Percentiles rank a stretch among this genome's conserved stretches.
Conservation (phyloP, 2,113 vertebrate genomes). For the Hystrix cristata region DNA sequence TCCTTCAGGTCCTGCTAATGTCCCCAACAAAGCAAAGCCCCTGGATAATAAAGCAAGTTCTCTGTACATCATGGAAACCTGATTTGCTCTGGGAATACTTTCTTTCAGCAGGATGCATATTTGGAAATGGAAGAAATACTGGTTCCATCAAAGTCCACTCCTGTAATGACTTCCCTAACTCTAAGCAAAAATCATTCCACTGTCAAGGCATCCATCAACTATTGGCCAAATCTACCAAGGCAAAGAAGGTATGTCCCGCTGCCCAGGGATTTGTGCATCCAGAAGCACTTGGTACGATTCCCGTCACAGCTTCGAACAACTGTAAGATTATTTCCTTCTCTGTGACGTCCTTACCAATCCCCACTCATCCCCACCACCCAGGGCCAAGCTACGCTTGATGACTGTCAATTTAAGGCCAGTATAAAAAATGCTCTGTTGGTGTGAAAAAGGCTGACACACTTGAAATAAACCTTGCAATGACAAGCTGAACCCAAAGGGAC, state of each 20-base stretch:
- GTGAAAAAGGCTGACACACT: constrained; percentile 73
- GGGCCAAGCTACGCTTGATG: constrained; percentile 79
- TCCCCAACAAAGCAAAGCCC: neutral
- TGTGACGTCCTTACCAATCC: constrained; percentile 42
- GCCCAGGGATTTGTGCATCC: constrained; percentile 38
- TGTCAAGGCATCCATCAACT: neutral
- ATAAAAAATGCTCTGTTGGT: constrained; percentile 80
- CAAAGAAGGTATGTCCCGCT: neutral
- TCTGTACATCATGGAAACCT: neutral
- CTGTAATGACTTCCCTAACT: neutral
- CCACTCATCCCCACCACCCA: neutral
- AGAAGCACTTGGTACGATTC: constrained; percentile 57
- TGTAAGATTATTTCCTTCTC: constrained; percentile 75
- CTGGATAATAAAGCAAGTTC: neutral
- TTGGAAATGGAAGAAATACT: neutral
- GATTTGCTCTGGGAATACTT: neutral
- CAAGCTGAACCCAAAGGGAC: constrained; percentile 72
- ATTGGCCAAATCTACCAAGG: neutral
- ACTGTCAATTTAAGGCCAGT: constrained; percentile 68
- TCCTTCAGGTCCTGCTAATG: neutral
- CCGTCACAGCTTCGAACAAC: constrained; percentile 73
- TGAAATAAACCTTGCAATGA: constrained; percentile 80
- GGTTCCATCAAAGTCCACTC: neutral
- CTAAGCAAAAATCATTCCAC: neutral
- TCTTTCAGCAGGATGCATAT: neutral